Base-by-base conservation (phyloP, 2,888 invertebrate species). In the Machimus atricapillus region DNA sequence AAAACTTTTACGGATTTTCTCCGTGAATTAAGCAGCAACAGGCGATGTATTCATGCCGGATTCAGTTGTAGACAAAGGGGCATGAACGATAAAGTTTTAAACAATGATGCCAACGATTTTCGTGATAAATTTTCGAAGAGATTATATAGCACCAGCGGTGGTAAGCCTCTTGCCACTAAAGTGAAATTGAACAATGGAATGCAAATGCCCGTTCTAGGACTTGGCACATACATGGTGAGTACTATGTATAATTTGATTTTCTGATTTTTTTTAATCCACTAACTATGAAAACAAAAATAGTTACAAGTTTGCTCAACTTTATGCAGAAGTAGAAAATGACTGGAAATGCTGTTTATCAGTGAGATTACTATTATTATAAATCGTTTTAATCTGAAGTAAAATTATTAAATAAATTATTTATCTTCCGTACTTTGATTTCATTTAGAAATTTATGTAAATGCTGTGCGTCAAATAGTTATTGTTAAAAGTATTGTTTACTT, bases 181-280 rank as follows among this genome's bases (percentile, higher is more conserved):
- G 88, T 94, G 0, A 93, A 93, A 88, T 91, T 96, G 66, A 94
- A 94, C 90, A 94, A 94, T 91, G 95, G 95, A 0, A 90, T 90
- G 4, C 90, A 93, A 82, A 94, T 96, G 90, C 96, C 96, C 0
- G 90, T 93, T 27, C 89, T 95, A 27, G 96, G 95, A 0, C 90
- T 96, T 16, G 95, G 96, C 1, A 96, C 96, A 0, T 96, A 94
- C 87, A 90, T 92, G 90, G 95, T 95, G 90, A 92, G 91, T 90
- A 88, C 6, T 12, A 19, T 31, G 1, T n/a, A n/a, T n/a, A n/a
- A n/a, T n/a, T n/a, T n/a, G n/a, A n/a, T n/a, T n/a, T n/a, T n/a
- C n/a, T n/a, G n/a, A n/a, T n/a, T n/a, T n/a, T n/a, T n/a, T n/a
- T n/a, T n/a, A n/a, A n/a, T 14, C 31, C 31, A 31, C 4, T 31